Conservation (phyloP, 1,140 invertebrate genomes). For the Solen grandis region DNA sequence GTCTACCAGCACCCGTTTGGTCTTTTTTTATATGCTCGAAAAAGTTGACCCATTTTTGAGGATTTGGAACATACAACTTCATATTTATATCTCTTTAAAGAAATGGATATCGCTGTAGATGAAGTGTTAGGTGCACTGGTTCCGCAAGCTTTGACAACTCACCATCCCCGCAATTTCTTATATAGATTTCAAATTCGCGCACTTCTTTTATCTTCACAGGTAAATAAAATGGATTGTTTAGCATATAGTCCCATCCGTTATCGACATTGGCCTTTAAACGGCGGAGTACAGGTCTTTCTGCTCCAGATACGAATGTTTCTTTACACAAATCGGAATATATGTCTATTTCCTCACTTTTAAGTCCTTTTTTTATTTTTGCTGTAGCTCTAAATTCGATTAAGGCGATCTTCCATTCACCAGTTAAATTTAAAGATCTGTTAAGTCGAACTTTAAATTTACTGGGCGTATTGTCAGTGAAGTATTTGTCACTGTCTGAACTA, state of each 20-base stretch:
- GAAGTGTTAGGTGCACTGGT: constrained; percentile 6
- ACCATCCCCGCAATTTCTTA: neutral
- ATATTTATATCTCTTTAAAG: neutral
- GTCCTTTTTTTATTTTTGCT: neutral
- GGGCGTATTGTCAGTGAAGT: neutral
- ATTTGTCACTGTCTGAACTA: neutral
- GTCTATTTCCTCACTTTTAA: neutral
- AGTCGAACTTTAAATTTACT: neutral
- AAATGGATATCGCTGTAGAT: constrained; percentile 32
- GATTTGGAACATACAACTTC: constrained; percentile 7
- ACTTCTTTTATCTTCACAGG: neutral
- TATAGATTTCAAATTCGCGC: neutral
- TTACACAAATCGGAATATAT: neutral
- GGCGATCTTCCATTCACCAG: neutral
- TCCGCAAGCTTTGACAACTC: neutral
- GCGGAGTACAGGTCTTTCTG: neutral
- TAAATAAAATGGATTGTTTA: neutral
- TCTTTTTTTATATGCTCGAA: constrained; percentile 5
- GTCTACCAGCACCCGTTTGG: constrained; percentile 10
- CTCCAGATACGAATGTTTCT: neutral
- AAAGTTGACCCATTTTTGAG: constrained; percentile 18
- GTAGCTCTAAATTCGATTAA: neutral
- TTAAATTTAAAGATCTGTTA: neutral
- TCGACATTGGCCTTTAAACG: neutral
- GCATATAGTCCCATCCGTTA: neutral